These are phyloP conservation scores for Ceratitis capitata DNA, from an alignment of 1,140 invertebrate genomes.

Conservation along the genomic window DNA sequence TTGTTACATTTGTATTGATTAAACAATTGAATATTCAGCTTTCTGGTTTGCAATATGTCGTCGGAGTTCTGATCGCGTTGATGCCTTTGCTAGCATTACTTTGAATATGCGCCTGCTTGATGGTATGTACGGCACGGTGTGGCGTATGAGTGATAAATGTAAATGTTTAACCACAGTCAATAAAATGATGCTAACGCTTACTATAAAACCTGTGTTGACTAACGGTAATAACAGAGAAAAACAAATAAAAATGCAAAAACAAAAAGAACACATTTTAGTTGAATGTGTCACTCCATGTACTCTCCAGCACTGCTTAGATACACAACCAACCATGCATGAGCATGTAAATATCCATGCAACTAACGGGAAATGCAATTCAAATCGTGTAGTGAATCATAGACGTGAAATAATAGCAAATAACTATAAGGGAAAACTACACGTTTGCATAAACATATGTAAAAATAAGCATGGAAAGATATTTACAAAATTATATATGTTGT, in stretches of 20 bases:
- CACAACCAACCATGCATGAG: not conserved
- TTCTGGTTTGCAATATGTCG: too few species aligned
- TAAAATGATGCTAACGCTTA: not conserved
- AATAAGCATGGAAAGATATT: too few species aligned
- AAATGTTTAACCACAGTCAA: slow-evolving; percentile 30
- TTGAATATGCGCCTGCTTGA: not conserved
- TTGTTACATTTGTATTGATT: too few species aligned
- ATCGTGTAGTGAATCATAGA: not conserved
- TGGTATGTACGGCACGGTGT: not conserved
- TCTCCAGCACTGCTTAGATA: not conserved
- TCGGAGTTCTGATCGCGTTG: too few species aligned
- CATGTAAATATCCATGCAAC: not conserved
- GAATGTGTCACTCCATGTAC: not conserved
- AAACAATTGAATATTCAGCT: too few species aligned
- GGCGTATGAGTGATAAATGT: slow-evolving; percentile 35
- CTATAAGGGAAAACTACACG: not conserved
- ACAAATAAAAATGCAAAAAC: not conserved
- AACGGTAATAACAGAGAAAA: not conserved
- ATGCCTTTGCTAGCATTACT: too few species aligned
- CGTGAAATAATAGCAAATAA: not conserved
- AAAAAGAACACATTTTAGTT: not conserved
- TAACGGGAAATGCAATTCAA: not conserved
- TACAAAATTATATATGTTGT: not conserved
- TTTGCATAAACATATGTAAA: not conserved
- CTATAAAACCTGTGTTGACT: not conserved